Base-by-base conservation (phyloP, 1,140 invertebrate genomes). In the Drosophila cardini region DNA sequence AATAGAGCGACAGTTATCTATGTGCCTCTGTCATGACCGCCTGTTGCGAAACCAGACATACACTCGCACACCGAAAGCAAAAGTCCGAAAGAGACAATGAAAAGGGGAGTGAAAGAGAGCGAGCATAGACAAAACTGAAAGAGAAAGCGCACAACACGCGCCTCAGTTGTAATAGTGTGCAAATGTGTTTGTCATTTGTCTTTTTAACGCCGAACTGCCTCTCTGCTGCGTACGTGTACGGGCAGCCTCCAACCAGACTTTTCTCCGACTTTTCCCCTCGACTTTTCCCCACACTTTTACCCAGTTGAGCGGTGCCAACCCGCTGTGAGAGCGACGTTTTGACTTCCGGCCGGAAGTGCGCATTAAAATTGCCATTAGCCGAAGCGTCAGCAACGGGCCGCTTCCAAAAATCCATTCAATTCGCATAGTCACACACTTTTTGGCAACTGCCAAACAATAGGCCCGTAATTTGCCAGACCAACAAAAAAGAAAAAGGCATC, bases 161-260 rank as follows among this genome's bases (percentile, higher is more conserved):
- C 52, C 40, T 40, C 74, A 70, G 55, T 80, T 78, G 75, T 80
- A 80, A 80, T 80, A 80, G 77, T 80, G 77, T 80, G 77, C 73
- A 78, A 80, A 80, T 80, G 75, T 78, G 78, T 80, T 80, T 80
- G 78, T 78, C 78, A 80, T 80, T 80, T 80, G 78, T 80, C 78
- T 80, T 80, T 75, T 80, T 80, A 80, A 75, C 77, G 75, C 77
- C 77, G 52, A 74, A 75, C 72, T 74, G 75, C 65, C 64, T 70
- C 46, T 11, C 50, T 50, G 58, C 53, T 76, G 76, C 48, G 73
- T 72, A 78, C 73, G 76, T 79, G 73, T 78, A 26, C 2, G 36
- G 36, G 48, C 69, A 53, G 21, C 13, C 13, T 18, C 67, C 30
- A 15, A 9, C 9, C 32, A 21, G 34, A 32, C 18, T 15, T 26